Evolutionary conservation across 2,888 invertebrate genomes (phyloP).

Genomic region (Anarsia innoxiella): DNA sequence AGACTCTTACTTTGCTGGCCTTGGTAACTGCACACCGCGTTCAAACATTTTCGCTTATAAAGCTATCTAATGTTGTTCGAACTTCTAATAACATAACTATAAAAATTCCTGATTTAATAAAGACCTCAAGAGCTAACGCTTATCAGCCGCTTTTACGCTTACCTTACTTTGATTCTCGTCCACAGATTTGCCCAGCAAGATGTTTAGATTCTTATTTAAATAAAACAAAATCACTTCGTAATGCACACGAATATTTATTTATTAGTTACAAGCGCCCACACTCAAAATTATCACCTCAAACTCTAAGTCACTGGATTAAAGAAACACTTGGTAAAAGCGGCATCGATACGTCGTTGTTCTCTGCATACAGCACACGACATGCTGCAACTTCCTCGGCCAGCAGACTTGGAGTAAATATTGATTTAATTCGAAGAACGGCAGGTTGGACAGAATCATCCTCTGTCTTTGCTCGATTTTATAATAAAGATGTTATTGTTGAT

Average conservation of each 20-base stretch:
- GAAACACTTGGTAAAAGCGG: slow-evolving; percentile 1
- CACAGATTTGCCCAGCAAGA: neutral
- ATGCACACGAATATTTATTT: neutral
- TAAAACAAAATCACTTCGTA: neutral
- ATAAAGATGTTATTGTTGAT: neutral
- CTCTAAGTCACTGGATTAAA: slow-evolving; percentile 10
- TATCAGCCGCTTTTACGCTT: neutral
- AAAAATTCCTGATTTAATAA: neutral
- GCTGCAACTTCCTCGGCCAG: slow-evolving; percentile 9
- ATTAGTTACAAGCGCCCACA: neutral
- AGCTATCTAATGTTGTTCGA: slow-evolving; percentile 10
- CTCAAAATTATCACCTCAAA: slow-evolving; percentile 2
- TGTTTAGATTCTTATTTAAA: neutral
- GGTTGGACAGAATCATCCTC: slow-evolving; percentile 6
- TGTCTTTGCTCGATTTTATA: slow-evolving; percentile 8
- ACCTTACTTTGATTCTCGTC: neutral
- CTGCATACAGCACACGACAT: slow-evolving; percentile 11
- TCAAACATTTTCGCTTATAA: slow-evolving; percentile 17
- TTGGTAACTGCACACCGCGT: slow-evolving; percentile 15
- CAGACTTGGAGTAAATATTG: slow-evolving; percentile 4
- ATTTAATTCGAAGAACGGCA: slow-evolving; percentile 9
- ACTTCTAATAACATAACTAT: neutral
- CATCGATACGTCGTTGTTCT: slow-evolving; percentile 2
- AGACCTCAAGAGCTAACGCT: neutral
- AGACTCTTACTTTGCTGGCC: slow-evolving; percentile 11